phyloP scores from a whole-genome alignment of 2,888 invertebrate species.

The Platycnemis pennipes region DNA sequence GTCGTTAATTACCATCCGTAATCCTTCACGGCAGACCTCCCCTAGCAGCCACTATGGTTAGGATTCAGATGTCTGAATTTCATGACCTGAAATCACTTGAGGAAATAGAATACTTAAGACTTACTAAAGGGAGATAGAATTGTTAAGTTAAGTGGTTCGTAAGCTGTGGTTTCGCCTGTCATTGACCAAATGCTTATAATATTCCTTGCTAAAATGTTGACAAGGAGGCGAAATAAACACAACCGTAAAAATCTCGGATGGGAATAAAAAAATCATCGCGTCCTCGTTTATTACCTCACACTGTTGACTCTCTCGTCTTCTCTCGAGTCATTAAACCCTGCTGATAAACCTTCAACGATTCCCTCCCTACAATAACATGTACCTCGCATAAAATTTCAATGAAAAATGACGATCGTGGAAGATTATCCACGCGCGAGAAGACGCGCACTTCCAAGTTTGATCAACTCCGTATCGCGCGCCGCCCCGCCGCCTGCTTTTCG shows the following conservation, averaged over 20 bases:
- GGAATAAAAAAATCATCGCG: neutral
- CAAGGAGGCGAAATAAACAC: neutral
- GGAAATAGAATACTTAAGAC: no score
- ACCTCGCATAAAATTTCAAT: neutral
- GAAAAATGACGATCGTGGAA: neutral
- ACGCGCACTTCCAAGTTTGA: neutral
- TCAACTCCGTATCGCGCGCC: neutral
- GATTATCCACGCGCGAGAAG: neutral
- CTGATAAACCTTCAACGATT: neutral
- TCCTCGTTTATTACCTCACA: neutral
- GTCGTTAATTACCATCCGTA: no score
- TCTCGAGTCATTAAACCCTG: neutral
- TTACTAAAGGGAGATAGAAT: no score
- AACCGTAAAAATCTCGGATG: neutral
- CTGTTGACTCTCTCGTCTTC: neutral
- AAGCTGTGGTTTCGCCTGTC: no score
- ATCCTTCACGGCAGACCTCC: no score
- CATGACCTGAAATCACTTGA: no score
- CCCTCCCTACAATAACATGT: neutral
- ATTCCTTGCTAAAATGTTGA: neutral
- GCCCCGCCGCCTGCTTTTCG: neutral
- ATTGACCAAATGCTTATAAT: neutral
- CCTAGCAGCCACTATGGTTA: no score
- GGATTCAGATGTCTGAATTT: no score
- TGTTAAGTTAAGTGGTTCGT: no score